Percentiles rank a stretch among this genome's conserved stretches.
phyloP scores from a whole-genome alignment of 1,140 invertebrate species.

The Dinoponera quadriceps region DNA sequence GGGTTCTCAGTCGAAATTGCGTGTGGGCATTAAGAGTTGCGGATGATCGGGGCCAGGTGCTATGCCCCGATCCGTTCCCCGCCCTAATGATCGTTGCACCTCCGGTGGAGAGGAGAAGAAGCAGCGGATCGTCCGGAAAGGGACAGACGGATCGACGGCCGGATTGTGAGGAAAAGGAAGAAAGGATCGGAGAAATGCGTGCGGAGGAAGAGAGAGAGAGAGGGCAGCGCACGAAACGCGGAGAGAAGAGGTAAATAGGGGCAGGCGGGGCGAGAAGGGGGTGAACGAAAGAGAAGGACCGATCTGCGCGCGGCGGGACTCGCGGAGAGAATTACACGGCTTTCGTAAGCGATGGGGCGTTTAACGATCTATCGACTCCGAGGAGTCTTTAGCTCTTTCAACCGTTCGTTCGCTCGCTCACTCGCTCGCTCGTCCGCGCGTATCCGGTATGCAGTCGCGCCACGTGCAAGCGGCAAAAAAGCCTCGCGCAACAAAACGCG shows the following conservation, averaged over 20 bases:
- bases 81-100: slow-evolving; percentile 71
- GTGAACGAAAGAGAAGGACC: slow-evolving; percentile 41
- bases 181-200: slow-evolving; percentile 31
- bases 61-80: slow-evolving; percentile 69
- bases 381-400: slow-evolving; percentile 22
- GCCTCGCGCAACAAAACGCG: slow-evolving; percentile 22
- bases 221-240: slow-evolving; percentile 5
- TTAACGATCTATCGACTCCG: slow-evolving; percentile 63
- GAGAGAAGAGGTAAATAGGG: neutral
- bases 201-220: neutral
- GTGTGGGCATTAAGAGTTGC: slow-evolving; percentile 67
- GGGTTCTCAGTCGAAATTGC: slow-evolving; percentile 67
- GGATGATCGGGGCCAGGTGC: slow-evolving; percentile 72
- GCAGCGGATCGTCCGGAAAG: slow-evolving; percentile 34
- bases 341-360: slow-evolving; percentile 63
- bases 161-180: slow-evolving; percentile 30
- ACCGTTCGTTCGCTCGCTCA: neutral
- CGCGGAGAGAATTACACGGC: slow-evolving; percentile 65
- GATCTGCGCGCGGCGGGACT: slow-evolving; percentile 11
- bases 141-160: neutral
- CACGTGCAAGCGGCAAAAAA: slow-evolving; percentile 31
- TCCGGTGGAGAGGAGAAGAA: slow-evolving; percentile 24
- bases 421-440: slow-evolving; percentile 4
- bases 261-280: neutral
- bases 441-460: slow-evolving; percentile 19